Base-by-base conservation (phyloP, 2,113 vertebrate species). In the Ovibos moschatus region DNA sequence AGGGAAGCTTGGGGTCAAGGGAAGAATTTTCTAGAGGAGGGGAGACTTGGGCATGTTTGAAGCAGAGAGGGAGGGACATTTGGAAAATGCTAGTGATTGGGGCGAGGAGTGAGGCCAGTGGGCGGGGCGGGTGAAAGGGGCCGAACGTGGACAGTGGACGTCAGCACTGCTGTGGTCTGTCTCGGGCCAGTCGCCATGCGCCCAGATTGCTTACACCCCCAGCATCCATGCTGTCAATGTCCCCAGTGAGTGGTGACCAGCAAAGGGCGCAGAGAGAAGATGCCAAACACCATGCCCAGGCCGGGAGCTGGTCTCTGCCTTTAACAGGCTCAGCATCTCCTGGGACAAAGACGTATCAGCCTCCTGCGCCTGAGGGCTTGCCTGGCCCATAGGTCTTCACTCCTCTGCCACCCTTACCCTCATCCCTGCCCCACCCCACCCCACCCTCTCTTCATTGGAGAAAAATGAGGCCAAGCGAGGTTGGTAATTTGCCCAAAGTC, bases 21-120 rank as follows among this genome's bases (percentile, higher is more conserved):
- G 40, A 96, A 88, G 96, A 94, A 93, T 64, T 47, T 45, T 90
- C 67, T 62, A 94, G 82, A 78, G 57, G 60, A 85, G 16, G 51
- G 55, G 74, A 94, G 36, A 53, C 60, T 87, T 89, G 50, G n/a
- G 27, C 33, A 85, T 57, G 51, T 90, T 88, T 89, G 62, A 55
- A 62, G n/a, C 10, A 43, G 57, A 81, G n/a, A 51, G 76, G 50
- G 79, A 64, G 87, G 78, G 45, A 30, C n/a, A 27, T 55, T 45
- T 82, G 53, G 58, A 36, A 58, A 30, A 15, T 50, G 71, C 33
- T 84, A 28, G 14, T 11, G 55, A 16, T 6, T 28, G 16, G 19
- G 36, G 16, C 2, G 1, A 11, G 13, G 83, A 33, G 50, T 3
- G 74, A 15, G 33, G 51, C 89, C 33, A 15, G 1, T 4, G 47